Conservation (phyloP, 2,888 invertebrate species). For the Drosophila melanosoma region DNA sequence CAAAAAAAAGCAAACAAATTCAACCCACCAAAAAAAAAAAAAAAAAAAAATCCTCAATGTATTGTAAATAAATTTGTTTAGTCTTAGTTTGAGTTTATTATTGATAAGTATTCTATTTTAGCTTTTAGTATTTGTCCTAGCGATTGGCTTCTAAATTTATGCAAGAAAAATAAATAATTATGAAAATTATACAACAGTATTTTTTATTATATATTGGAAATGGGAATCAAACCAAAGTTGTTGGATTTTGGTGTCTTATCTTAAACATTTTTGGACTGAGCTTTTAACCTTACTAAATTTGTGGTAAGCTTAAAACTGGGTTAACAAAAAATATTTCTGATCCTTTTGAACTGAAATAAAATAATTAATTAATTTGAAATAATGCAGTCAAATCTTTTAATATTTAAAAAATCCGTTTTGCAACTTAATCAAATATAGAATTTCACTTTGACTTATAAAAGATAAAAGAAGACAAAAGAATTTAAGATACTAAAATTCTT, state of each 20-base stretch:
- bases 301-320: not conserved
- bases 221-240: not conserved
- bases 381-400: not conserved
- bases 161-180: slow-evolving; percentile 49
- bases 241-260: not conserved
- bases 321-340: not conserved
- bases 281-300: not conserved
- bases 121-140: slow-evolving; percentile 46
- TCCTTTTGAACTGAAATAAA: not conserved
- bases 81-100: slow-evolving; percentile 57
- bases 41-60: slow-evolving; percentile 26
- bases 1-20: slow-evolving; percentile 27
- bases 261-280: not conserved
- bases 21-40: slow-evolving; percentile 54
- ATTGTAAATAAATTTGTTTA: slow-evolving; percentile 69
- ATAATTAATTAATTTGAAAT: not conserved
- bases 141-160: slow-evolving; percentile 59
- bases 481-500: not conserved
- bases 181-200: slow-evolving; percentile 27
- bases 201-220: slow-evolving; percentile 14
- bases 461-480: not conserved
- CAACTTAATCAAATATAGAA: not conserved
- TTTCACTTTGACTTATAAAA: not conserved
- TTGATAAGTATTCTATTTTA: slow-evolving; percentile 60
- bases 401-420: not conserved